phyloP scores from a whole-genome alignment of 2,113 vertebrate genomes.

The Heterocephalus glaber region DNA sequence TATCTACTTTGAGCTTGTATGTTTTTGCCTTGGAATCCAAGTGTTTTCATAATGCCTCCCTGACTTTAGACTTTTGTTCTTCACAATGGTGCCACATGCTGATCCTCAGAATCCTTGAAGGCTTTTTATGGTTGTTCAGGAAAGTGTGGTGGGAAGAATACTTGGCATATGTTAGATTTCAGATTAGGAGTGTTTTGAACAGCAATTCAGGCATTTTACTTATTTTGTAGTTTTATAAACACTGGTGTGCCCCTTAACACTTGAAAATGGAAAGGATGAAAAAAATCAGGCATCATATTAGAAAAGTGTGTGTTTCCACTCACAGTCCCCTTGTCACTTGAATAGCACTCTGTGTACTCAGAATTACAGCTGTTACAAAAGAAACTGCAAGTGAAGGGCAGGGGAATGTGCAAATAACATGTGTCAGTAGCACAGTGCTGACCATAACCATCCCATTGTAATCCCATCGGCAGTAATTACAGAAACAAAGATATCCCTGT shows the following conservation, averaged over 20 bases:
- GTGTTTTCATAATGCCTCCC: neutral
- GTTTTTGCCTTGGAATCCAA: neutral
- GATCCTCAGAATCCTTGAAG: neutral
- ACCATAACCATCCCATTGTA: constrained; percentile 45
- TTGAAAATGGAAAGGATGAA: constrained; percentile 78
- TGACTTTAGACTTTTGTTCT: neutral
- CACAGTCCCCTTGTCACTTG: constrained; percentile 79
- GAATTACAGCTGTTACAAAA: constrained; percentile 82
- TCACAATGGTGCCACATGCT: neutral
- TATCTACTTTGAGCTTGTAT: neutral
- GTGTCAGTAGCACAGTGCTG: constrained; percentile 64
- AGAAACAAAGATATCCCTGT: constrained; percentile 2
- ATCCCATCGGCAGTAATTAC: constrained; percentile 62
- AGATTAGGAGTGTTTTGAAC: constrained; percentile 71
- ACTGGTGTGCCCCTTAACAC: constrained; percentile 74
- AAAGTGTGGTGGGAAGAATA: neutral
- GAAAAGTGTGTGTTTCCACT: constrained; percentile 78
- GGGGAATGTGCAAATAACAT: constrained; percentile 71
- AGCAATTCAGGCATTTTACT: constrained; percentile 83
- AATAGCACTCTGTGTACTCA: constrained; percentile 80
- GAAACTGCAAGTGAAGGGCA: constrained; percentile 80
- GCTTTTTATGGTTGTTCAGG: neutral
- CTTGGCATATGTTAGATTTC: constrained; percentile 44
- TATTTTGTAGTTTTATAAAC: constrained; percentile 83
- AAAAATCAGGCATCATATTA: constrained; percentile 78